Evolutionary conservation across 2,797 vertebrate genomes (phyloP), one percentile per base, ranked within the genome.

Genomic region (Microctenopoma stevenorrisi): DNA sequence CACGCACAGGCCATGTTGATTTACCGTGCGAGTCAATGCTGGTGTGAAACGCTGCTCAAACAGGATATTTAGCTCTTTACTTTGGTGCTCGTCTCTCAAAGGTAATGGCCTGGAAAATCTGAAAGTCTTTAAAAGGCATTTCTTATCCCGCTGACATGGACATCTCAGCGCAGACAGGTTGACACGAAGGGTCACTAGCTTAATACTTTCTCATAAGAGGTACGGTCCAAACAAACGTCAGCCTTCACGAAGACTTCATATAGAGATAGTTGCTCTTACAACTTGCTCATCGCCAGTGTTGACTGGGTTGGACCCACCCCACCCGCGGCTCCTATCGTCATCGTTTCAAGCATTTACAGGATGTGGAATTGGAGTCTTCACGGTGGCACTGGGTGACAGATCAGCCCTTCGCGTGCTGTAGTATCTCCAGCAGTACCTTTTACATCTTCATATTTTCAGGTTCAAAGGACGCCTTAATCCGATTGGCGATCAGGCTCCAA

Each of bases 101-200:
- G 89, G 86, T 91, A 94, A 94, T 92, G 88, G 84, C 75, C 89
- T 33, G 79, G 90, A 93, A 94, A 94, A 94, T 91, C 88, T 88
- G 77, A 76, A 90, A 76, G 83, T 90, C 90, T 94, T 92, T 88
- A 92, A 93, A 92, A 88, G 77, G 91, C 84, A 85, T 87, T 84
- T 84, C 73, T 83, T 76, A 77, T 75, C 72, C 83, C 37, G 28
- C 79, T 85, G 81, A 86, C 83, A 74, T 58, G 64, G 64, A 69
- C 67, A 51, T 89, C 79, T 66, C 76, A 73, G 72, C 74, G 56
- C 49, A 69, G 78, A 74, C 77, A 76, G 75, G 70, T 60, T 73
- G 84, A 83, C 81, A 81, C 16, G 25, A 51, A 68, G 76, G 83
- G 84, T 84, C 82, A 84, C 40, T 33, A 26, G 57, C 66, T 67